A percentile compares a stretch with the other conserved stretches of the same genome.
Evolutionary conservation across 1,140 invertebrate species (phyloP).

Genomic region (Zaprionus nigranus): DNA sequence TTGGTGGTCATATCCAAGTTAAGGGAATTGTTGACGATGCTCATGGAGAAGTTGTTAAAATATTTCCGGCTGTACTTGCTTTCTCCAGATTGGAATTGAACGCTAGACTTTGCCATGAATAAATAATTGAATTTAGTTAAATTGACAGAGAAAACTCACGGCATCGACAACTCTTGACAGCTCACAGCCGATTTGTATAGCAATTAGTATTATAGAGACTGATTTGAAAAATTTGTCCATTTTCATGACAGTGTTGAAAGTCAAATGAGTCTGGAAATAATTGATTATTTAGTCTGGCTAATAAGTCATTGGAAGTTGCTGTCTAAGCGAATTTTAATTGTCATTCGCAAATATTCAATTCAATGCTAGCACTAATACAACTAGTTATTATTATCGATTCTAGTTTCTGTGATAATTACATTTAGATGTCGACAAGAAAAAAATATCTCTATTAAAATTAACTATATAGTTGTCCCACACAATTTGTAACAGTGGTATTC

Average conservation of each 20-base stretch:
- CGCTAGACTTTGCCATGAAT: conserved; percentile 23
- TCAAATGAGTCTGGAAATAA: conserved; percentile 21
- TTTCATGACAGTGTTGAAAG: conserved; percentile 19
- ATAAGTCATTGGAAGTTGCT: not conserved
- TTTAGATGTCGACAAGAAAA: not conserved
- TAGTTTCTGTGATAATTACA: not conserved
- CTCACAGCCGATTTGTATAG: conserved; percentile 3
- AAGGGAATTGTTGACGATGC: conserved; percentile 19
- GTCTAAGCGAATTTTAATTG: conserved; percentile 35
- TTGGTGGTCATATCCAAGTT: conserved; percentile 2
- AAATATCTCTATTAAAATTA: not conserved
- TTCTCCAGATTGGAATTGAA: conserved; percentile 14
- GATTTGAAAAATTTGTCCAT: conserved; percentile 32
- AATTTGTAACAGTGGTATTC: not conserved
- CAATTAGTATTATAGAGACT: conserved; percentile 2
- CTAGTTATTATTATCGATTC: not conserved
- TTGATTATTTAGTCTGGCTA: not conserved
- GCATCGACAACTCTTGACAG: conserved; percentile 4
- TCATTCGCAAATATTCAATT: not conserved
- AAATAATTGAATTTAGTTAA: not conserved
- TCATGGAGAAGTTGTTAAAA: conserved; percentile 15
- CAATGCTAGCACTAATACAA: not conserved
- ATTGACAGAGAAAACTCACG: conserved; percentile 32
- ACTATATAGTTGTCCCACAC: not conserved
- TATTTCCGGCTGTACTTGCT: conserved; percentile 18